Base-by-base conservation (phyloP, 1,140 invertebrate genomes). In the Agrypnia vestita region DNA sequence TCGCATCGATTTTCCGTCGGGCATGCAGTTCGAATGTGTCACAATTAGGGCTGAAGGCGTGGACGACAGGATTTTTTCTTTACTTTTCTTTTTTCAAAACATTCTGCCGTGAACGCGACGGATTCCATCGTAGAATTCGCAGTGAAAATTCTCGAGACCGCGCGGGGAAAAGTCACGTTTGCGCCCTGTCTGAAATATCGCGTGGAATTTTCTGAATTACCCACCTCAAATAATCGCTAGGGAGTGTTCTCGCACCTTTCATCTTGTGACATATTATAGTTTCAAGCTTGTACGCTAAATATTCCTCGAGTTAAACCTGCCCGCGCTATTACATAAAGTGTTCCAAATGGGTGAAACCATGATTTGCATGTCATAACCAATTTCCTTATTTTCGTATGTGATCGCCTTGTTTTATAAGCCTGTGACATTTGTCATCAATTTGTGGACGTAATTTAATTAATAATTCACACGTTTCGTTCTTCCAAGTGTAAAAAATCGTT, bases 1-100 rank as follows among this genome's bases (percentile, higher is more conserved):
- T n/a, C 53, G 73, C 53, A 75, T 75, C 73, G 73, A 75, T 75
- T 75, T 75, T 75, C 59, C 73, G 46, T 59, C 73, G 53, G 51
- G 35, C 55, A 75, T 75, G 35, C 55, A 59, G 73, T 61, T 12
- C 12, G 55, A 61, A 75, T 75, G 53, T 75, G 73, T 75, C 25
- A 75, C 73, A 75, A 59, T 44, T 59, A 35, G 35, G 35, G 73
- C 73, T 53, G 73, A 46, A 59, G 43, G 73, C 56, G n/a, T 43
- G 73, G 53, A 46, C 73, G 73, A 59, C 43, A 21, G 46, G 55
- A 44, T 46, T 75, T 75, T 75, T 56, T 75, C 49, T 75, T 75
- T 75, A 19, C 47, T 73, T 73, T 73, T 73, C 51, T 43, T 64
- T 64, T 71, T 71, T 71, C 67, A 44, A 47, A 43, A 64, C 35